Evolutionary conservation across 2,888 invertebrate species (phyloP).

Genomic region (Dicycla oo): DNA sequence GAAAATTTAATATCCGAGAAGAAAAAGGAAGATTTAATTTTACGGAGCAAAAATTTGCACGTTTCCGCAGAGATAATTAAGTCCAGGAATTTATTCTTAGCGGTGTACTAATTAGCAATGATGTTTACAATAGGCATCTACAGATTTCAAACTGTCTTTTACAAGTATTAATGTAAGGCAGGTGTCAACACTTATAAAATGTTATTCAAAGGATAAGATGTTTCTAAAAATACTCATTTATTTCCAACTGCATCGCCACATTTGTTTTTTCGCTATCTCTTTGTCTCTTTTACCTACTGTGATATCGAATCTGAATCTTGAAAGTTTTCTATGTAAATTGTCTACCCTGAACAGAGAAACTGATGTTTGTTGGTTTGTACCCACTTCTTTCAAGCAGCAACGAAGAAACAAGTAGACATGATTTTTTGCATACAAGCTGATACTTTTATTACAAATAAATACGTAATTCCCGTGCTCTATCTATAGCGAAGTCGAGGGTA

Average conservation of each 20-base stretch:
- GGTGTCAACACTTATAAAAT: constrained; percentile 12
- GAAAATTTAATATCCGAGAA: constrained; percentile 35
- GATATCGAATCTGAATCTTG: no score
- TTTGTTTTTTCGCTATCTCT: background rate
- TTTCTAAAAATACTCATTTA: constrained; percentile 29
- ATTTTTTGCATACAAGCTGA: background rate
- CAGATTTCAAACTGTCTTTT: constrained; percentile 19
- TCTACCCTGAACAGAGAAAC: no score
- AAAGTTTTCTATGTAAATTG: no score
- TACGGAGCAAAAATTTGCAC: constrained; percentile 32
- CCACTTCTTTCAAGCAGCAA: background rate
- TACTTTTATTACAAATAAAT: background rate
- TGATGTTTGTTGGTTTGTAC: no score
- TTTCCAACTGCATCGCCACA: background rate
- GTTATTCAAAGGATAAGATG: constrained; percentile 14
- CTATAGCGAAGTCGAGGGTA: no score
- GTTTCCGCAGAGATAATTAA: constrained; percentile 50
- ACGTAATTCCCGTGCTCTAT: background rate
- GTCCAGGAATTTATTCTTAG: constrained; percentile 49
- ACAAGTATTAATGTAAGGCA: constrained; percentile 14
- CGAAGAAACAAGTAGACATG: background rate
- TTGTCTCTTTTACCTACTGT: no score
- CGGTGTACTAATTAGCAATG: constrained; percentile 47
- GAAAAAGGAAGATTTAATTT: constrained; percentile 45
- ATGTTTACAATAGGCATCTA: constrained; percentile 21